A percentile compares a stretch with the other conserved stretches of the same genome.
phyloP scores from a whole-genome alignment of 2,113 vertebrate species.

The Progne subis region DNA sequence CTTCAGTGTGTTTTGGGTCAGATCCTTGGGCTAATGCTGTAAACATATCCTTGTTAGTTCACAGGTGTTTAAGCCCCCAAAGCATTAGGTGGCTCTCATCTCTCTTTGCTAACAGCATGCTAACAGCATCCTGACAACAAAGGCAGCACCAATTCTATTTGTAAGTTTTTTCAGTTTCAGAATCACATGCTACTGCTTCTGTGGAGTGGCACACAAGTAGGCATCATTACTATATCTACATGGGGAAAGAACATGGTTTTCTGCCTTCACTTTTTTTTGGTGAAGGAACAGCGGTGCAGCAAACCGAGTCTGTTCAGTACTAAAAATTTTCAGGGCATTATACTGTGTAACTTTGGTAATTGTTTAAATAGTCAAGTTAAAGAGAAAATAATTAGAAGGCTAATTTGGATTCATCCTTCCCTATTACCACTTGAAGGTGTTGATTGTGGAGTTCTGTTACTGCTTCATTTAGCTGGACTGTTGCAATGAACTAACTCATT shows the following conservation, averaged over 20 bases:
- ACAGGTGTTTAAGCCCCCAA: neutral
- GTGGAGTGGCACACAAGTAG: neutral
- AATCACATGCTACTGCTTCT: neutral
- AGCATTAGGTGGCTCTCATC: neutral
- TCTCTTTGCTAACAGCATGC: neutral
- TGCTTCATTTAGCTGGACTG: slow-evolving; percentile 7
- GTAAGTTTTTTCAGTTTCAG: neutral
- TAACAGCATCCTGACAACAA: neutral
- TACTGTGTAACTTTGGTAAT: slow-evolving; percentile 16
- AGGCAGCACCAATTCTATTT: neutral
- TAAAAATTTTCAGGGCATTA: neutral
- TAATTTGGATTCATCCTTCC: slow-evolving; percentile 32
- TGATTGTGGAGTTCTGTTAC: neutral
- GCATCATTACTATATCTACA: neutral
- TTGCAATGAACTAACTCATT: neutral
- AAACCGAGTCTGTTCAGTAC: neutral
- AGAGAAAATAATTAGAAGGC: slow-evolving; percentile 31
- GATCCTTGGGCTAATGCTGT: neutral
- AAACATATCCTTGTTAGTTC: neutral
- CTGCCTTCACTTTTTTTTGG: neutral
- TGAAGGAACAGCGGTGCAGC: neutral
- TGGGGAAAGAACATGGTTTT: neutral
- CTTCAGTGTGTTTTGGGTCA: neutral
- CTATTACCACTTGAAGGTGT: neutral
- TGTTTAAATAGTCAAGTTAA: slow-evolving; percentile 32